Evolutionary conservation across 2,888 invertebrate genomes (phyloP), one percentile per base, ranked within the genome.

Genomic region (Dilophus febrilis): DNA sequence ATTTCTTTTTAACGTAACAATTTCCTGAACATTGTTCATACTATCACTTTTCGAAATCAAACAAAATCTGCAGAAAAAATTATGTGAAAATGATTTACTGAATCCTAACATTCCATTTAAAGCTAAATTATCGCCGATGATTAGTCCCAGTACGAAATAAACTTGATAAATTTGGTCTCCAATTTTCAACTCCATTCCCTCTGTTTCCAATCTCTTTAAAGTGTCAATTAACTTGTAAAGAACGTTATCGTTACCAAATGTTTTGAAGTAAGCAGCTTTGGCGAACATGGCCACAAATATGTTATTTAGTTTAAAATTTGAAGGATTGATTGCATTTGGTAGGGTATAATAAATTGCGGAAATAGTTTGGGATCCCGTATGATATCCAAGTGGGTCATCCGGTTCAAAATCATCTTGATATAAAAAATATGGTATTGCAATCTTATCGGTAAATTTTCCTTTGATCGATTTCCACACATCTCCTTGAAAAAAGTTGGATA

Each of bases 61-160:
- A n/a, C 31, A 31, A 18, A 18, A 12, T 27, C 36, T 10, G 22
- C 22, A 36, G 18, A 30, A 38, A 11, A 17, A 18, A n/a, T 18
- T 7, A 3, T 17, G 18, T 12, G 14, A 12, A 31, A 30, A 30
- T 3, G 38, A 31, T 17, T 10, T 37, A 13, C 16, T 12, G 29
- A 37, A 37, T 12, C 37, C 37, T 4, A 17, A 14, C 4, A 37
- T 12, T 16, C 29, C 14, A n/a, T 29, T 37, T n/a, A 38, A 18
- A 4, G 30, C 36, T n/a, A 30, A 30, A 30, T 31, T 38, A 30
- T 38, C 38, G 11, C 31, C 38, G 14, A 38, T 18, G 7, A 38
- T 14, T 12, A 38, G 16, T 2, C 37, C 29, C 12, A 37, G 29
- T 14, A 28, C 29, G 10, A 37, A 37, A 14, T n/a, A 14, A 14